These are phyloP conservation scores for Peromyscus maniculatus DNA, from an alignment of 2,113 vertebrate genomes.

Conservation along the genomic window DNA sequence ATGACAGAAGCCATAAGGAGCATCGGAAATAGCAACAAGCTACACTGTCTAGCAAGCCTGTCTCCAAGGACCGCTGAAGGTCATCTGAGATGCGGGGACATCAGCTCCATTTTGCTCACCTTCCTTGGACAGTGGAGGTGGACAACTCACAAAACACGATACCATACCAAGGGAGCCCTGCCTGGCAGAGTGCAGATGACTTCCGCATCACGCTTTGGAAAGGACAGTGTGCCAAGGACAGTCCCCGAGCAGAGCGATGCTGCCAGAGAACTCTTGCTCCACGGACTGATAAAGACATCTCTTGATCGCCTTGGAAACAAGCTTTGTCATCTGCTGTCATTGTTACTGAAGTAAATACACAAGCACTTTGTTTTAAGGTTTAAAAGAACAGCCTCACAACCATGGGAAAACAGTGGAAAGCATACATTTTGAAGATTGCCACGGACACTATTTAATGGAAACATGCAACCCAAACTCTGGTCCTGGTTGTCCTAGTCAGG, in stretches of 20 bases:
- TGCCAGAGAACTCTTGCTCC: neutral
- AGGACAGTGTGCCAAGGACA: neutral
- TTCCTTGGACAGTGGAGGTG: neutral
- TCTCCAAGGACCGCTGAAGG: neutral
- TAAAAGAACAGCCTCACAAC: neutral
- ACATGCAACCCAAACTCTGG: neutral
- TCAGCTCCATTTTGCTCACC: neutral
- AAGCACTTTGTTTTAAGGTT: neutral
- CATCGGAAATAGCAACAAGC: neutral
- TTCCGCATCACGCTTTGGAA: neutral
- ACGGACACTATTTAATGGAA: neutral
- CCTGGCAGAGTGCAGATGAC: neutral
- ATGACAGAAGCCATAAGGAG: neutral
- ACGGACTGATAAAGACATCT: neutral
- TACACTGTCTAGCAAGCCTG: rapidly evolving
- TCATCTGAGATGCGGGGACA: rapidly evolving
- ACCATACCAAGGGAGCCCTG: neutral
- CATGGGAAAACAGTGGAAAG: neutral
- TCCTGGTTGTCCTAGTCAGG: neutral
- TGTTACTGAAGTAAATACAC: neutral
- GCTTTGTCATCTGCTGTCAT: neutral
- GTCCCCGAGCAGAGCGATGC: neutral
- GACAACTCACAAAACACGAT: neutral
- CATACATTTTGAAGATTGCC: neutral
- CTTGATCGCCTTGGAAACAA: neutral